Evolutionary conservation across 2,113 vertebrate genomes (phyloP), one percentile per base, ranked within the genome.

Genomic region (Thymallus thymallus): DNA sequence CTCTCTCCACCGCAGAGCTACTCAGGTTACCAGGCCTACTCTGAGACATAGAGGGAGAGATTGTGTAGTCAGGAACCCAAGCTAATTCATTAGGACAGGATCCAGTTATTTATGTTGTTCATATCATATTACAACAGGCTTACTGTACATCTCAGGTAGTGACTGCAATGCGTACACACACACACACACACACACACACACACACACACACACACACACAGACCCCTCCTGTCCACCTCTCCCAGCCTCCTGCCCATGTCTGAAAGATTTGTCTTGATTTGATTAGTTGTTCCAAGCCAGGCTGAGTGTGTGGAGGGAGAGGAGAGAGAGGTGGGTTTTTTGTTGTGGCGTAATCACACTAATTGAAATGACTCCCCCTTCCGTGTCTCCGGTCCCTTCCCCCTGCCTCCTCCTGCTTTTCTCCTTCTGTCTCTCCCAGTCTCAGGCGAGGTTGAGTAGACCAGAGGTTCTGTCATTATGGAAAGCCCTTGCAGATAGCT

Each of bases 321-420:
- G 35, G 32, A 63, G 61, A 48, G 35, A 12, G 45, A 65, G 41
- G 61, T 20, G 73, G 74, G 74, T 76, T 78, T 76, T 87, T 84
- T 81, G 83, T 84, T 79, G 77, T 46, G 41, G 74, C 73, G 5
- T 65, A 73, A 76, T 88, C 76, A 81, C 72, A 75, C 85, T 88
- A 91, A 92, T 91, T 90, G 85, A 89, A 88, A 81, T 74, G 80
- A 80, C 79, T 81, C 79, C 80, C 82, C 18, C 26, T n/a, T 82
- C 75, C 14, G 10, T 48, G 13, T 48, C 46, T 48, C 46, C 46
- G 4, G 46, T 48, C 14, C 46, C 46, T 16, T 48, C 46, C 46
- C 3, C 46, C 14, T 48, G 16, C 46, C 16, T 48, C 46, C 14
- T 48, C 14, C 46, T 0, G 35, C 46, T 16, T 48, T 16, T 16